These are phyloP conservation scores for Rostratula benghalensis DNA, from an alignment of 2,113 vertebrate species.

Conservation along the genomic window DNA sequence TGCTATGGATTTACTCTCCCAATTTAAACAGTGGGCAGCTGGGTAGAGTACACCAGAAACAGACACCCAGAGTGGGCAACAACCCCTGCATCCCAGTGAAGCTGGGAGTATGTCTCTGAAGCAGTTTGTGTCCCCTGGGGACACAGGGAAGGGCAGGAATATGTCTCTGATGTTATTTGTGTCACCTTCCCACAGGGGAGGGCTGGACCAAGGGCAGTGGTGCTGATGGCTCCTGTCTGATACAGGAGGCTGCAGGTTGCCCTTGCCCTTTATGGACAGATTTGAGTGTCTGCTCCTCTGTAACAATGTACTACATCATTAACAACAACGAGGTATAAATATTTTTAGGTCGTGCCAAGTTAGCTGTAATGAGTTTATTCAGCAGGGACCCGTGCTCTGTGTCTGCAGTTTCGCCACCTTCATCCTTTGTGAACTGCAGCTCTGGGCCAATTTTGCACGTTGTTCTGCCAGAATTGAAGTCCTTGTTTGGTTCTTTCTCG, in stretches of 20 bases:
- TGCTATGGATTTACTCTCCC: background rate
- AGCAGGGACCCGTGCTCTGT: background rate
- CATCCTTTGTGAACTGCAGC: background rate
- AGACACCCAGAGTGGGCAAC: background rate
- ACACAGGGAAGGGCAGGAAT: background rate
- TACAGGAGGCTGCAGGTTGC: background rate
- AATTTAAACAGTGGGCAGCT: background rate
- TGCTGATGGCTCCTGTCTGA: fast-evolving
- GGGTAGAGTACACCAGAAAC: background rate
- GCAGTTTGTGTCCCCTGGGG: too few species aligned
- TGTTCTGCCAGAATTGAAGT: background rate
- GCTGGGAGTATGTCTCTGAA: background rate
- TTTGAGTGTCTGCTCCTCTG: too few species aligned
- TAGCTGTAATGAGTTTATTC: background rate
- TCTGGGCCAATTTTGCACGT: background rate
- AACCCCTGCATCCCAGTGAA: background rate
- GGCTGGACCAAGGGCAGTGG: background rate
- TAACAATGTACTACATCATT: background rate
- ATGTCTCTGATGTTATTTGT: too few species aligned
- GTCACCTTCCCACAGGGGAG: too few species aligned
- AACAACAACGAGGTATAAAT: background rate
- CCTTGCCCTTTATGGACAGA: fast-evolving
- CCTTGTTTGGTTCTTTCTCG: background rate
- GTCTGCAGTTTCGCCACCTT: background rate
- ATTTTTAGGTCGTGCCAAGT: background rate